These are phyloP conservation scores for Lepidurus couesii DNA, from an alignment of 1,140 invertebrate genomes.

Conservation along the genomic window DNA sequence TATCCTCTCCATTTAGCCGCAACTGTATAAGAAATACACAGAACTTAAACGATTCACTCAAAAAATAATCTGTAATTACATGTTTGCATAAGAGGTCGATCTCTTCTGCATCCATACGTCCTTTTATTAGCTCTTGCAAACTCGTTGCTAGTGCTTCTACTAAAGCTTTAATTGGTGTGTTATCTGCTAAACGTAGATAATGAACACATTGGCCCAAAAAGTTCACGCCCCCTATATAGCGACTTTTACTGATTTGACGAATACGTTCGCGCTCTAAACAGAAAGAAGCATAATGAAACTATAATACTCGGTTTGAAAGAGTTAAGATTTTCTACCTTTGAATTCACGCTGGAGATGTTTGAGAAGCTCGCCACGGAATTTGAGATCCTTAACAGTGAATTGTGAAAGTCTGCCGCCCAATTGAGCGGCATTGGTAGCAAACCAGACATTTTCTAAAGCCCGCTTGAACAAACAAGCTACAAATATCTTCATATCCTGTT, in stretches of 20 bases:
- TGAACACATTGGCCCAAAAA: conserved; percentile 1
- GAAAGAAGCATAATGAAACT: neutral
- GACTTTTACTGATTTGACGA: neutral
- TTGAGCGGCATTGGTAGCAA: neutral
- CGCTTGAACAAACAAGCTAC: neutral
- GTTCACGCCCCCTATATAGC: neutral
- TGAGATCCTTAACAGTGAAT: neutral
- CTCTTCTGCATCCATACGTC: neutral
- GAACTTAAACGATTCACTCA: too few relatives aligned
- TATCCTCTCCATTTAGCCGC: neutral
- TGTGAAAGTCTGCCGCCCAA: neutral
- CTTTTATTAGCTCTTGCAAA: conserved; percentile 7
- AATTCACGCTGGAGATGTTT: neutral
- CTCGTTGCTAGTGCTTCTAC: neutral
- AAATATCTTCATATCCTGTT: neutral
- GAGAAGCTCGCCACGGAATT: neutral
- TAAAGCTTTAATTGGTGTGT: neutral
- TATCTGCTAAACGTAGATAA: neutral
- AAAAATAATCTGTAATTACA: neutral
- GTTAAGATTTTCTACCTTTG: neutral
- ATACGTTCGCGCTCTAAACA: neutral
- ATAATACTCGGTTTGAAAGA: neutral
- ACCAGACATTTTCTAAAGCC: neutral
- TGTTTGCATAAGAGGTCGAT: neutral
- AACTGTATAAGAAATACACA: neutral